phyloP scores from a whole-genome alignment of 1,140 invertebrate genomes.

The Atta colombica region DNA sequence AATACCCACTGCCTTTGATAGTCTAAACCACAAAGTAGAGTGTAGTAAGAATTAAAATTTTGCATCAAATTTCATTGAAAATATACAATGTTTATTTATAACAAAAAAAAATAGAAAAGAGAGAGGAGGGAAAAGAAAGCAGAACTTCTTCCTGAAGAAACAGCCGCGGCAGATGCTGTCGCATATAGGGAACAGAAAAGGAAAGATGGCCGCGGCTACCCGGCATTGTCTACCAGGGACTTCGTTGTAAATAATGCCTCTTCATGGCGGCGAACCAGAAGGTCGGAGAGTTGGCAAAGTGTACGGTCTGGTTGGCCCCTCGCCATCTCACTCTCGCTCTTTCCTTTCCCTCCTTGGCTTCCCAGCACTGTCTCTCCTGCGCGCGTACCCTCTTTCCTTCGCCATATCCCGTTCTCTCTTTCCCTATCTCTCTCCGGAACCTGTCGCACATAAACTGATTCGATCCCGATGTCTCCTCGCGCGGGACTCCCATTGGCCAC shows the following conservation, averaged over 20 bases:
- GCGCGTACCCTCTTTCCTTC: constrained; percentile 36
- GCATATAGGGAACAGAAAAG: constrained; percentile 85
- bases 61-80: neutral
- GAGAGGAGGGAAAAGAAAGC: neutral
- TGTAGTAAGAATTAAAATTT: neutral
- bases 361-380: constrained; percentile 15
- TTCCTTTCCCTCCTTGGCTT: constrained; percentile 25
- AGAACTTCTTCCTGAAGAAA: constrained; percentile 58
- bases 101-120: neutral
- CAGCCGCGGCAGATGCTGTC: constrained; percentile 81
- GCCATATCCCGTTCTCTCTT: constrained; percentile 30
- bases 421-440: constrained; percentile 77
- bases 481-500: constrained; percentile 78
- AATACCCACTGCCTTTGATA: neutral
- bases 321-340: constrained; percentile 65
- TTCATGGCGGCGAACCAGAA: constrained; percentile 80
- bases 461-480: constrained; percentile 80
- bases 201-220: constrained; percentile 83
- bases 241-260: constrained; percentile 85
- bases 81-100: neutral
- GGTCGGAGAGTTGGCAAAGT: constrained; percentile 78
- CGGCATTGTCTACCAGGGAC: constrained; percentile 84
- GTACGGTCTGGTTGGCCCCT: constrained; percentile 78
- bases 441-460: constrained; percentile 85
- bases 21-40: neutral